Base-by-base conservation (phyloP, 2,113 vertebrate genomes). In the Todiramphus chloris region DNA sequence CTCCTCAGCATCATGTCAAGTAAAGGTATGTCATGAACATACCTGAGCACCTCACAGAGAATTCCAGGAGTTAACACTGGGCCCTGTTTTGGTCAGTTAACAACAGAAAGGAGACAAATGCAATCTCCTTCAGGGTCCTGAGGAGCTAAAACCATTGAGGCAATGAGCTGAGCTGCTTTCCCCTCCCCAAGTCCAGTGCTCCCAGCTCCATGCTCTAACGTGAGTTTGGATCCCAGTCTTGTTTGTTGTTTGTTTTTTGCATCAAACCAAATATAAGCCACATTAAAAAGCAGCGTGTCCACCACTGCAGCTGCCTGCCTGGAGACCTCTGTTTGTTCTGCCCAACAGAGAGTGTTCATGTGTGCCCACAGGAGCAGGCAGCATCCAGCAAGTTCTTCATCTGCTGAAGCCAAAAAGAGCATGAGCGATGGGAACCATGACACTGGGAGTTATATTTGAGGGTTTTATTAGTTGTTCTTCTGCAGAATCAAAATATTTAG, bases 401-500 rank as follows among this genome's bases (percentile, higher is more conserved):
- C 56, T 89, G 41, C 80, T 87, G 73, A 77, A 79, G 81, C 41
- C 50, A n/a, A 86, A n/a, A 86, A 82, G 59, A 87, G 58, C 67
- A 28, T 67, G 66, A 94, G 51, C 90, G 89, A 95, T 93, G 94
- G 77, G 94, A 94, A 91, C 87, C 75, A 93, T 48, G 68, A 96
- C 93, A 95, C 78, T 83, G 78, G 50, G 50, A 78, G 31, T 92
- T 79, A 93, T 93, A 93, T 93, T 97, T 97, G 89, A 98, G 66
- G 83, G 91, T 97, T 98, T 98, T 98, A 98, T 98, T 98, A 98
- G 97, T 97, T 93, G 90, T 96, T 97, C 70, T 97, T 98, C 96
- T 97, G 97, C 98, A 98, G 97, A 98, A 98, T 98, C 97, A 98
- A 98, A 98, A 97, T 98, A 98, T 97, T 98, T 97, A 98, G 98